phyloP scores from a whole-genome alignment of 2,113 vertebrate species.

The Steatornis caripensis region DNA sequence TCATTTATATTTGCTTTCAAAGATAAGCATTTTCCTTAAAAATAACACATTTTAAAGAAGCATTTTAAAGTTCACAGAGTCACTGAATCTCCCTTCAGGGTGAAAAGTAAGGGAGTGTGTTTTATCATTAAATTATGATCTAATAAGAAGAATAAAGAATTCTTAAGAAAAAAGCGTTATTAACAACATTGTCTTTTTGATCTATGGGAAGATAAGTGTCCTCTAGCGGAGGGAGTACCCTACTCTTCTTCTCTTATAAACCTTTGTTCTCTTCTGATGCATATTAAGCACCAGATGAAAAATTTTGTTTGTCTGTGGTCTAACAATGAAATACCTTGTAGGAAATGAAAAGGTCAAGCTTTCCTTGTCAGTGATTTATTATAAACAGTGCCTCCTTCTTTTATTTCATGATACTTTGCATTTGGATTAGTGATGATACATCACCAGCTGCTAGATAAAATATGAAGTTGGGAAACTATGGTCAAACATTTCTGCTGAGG shows the following conservation, averaged over 20 bases:
- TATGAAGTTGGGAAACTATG: constrained; percentile 71
- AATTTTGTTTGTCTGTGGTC: constrained; percentile 70
- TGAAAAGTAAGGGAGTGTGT: not conserved
- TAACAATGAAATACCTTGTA: constrained; percentile 72
- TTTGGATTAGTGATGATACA: constrained; percentile 62
- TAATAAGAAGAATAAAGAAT: not conserved
- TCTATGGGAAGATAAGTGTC: constrained; percentile 30
- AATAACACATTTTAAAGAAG: not conserved
- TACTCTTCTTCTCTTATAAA: constrained; percentile 46
- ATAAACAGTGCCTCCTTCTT: constrained; percentile 62
- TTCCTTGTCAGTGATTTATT: constrained; percentile 71
- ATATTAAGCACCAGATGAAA: constrained; percentile 71
- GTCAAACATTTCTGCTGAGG: constrained; percentile 55
- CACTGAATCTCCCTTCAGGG: not conserved
- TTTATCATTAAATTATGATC: not conserved
- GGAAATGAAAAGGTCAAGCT: constrained; percentile 70
- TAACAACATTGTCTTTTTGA: constrained; percentile 12
- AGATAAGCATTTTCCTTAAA: not conserved
- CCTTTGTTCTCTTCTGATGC: constrained; percentile 67
- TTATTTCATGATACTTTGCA: constrained; percentile 70
- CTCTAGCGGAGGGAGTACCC: constrained; percentile 2
- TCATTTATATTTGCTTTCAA: not conserved
- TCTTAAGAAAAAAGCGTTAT: not conserved
- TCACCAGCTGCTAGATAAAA: constrained; percentile 69
- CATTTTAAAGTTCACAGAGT: not conserved